Base-by-base conservation (phyloP, 2,888 invertebrate species). In the Linnaemya vulpina region DNA sequence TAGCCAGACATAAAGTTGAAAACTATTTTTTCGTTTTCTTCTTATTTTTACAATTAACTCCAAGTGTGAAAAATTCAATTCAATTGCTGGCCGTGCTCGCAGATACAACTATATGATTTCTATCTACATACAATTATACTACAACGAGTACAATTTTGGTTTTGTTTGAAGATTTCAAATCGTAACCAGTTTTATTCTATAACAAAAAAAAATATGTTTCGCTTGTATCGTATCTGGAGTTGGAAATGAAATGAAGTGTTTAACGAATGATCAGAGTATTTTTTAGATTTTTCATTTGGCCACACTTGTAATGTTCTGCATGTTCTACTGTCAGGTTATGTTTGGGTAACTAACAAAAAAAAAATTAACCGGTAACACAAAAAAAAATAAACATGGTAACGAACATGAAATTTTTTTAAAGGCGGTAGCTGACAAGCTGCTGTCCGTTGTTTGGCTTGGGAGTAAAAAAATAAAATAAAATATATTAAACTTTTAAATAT, bases 51-150 rank as follows among this genome's bases (percentile, higher is more conserved):
- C 70, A 71, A 62, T 74, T 77, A 79, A 51, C 62, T 43, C 22
- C 40, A 78, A 81, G 84, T 84, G 77, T 78, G 53, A 84, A 84
- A 79, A 78, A 81, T 81, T 77, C 60, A 77, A 84, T 84, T 81
- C 74, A 77, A 81, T 75, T 58, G 38, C 77, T 63, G 46, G 46
- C 15, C 60, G 17, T 38, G 46, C 49, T 65, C 58, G 60, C 62
- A 25, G 38, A 49, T 22, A 63, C 43, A 51, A 65, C 20, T 30
- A 60, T 49, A 10, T 73, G 60, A 35, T 25, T 15, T 65, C 20
- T 25, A 51, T 22, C 65, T 22, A 17, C 55, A 76, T 8, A 51
- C 60, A 60, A 68, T 68, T 60, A 17, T 25, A 51, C 9, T 40
- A 5, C 49, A 40, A 40, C 7, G 13, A 63, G n/a, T 17, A 25